Evolutionary conservation across 2,797 vertebrate genomes (phyloP), one percentile per base, ranked within the genome.

Genomic region (Presbytis comata): DNA sequence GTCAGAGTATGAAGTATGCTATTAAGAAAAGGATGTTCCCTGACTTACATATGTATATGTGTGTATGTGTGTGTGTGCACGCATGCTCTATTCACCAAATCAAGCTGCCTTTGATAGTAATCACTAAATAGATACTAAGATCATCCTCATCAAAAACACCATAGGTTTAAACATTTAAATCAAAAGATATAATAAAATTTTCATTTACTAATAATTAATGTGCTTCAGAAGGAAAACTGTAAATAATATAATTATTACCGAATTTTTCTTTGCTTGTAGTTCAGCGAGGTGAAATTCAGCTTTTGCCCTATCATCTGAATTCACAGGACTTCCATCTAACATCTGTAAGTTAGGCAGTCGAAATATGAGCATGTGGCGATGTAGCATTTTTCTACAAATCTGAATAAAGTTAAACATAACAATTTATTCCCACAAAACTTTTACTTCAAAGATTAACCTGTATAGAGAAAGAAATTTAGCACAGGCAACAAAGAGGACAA

Each of bases 321-420:
- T 99, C 95, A 99, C 97, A 14, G 96, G 97, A 75, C 99, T 89
- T 87, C 99, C 99, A 97, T 99, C 99, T 96, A 99, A 98, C 80
- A 99, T 98, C 98, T 99, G 99, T 89, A 99, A 98, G 70, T 97
- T 98, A 70, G 99, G 98, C 80, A 99, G 98, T 92, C 95, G 98
- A 85, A 99, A 98, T 95, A 99, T 98, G 75, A 99, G 98, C 8
- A 98, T 44, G 22, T 98, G 98, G 91, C 99, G 99, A 97, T 99
- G 99, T 57, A 98, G 97, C 53, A 98, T 98, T 97, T 99, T 99
- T 59, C 98, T 98, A 82, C 99, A 98, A 98, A 99, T 98, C 99
- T 99, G 96, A 95, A 97, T 84, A 95, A 97, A 96, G 80, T 89
- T 94, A 83, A 96, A 88, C 91, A 83, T 92, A 92, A 91, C 1